Conservation (phyloP, 2,797 vertebrate genomes). For the Dromococcyx pavoninus region DNA sequence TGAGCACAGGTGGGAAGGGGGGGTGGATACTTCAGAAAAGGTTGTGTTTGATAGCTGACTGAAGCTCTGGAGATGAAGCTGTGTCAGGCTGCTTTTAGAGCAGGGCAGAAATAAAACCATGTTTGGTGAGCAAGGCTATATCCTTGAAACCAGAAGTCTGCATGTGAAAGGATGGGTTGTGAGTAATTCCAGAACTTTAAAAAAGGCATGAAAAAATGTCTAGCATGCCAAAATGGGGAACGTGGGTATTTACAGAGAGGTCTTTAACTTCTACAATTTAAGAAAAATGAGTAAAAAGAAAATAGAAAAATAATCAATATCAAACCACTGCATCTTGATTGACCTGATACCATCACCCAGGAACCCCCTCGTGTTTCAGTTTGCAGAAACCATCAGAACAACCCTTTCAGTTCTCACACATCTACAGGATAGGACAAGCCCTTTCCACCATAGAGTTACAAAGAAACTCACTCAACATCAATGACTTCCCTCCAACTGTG, state of each 20-base stretch:
- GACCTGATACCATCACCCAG: not conserved
- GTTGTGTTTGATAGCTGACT: not conserved
- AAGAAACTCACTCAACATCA: not conserved
- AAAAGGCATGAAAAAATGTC: not conserved
- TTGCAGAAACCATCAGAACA: not conserved
- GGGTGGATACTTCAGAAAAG: fast-evolving
- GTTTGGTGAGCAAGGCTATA: not conserved
- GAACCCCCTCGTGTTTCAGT: not conserved
- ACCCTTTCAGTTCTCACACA: not conserved
- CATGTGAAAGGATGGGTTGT: not conserved
- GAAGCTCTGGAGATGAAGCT: not conserved
- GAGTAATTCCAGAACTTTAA: not conserved
- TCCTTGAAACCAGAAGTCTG: not conserved
- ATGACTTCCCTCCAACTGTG: not conserved
- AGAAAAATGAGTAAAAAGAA: not conserved
- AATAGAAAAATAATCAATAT: not conserved
- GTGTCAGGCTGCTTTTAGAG: not conserved
- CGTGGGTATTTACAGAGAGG: not conserved
- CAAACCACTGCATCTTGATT: not conserved
- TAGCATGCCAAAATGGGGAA: not conserved
- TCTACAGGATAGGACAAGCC: not conserved
- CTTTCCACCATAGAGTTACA: fast-evolving
- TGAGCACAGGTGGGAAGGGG: not conserved
- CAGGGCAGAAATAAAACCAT: not conserved
- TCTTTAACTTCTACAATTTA: not conserved